Evolutionary conservation across 1,140 invertebrate genomes (phyloP), one percentile per base, ranked within the genome.

Genomic region (Drosophila grimshawi): DNA sequence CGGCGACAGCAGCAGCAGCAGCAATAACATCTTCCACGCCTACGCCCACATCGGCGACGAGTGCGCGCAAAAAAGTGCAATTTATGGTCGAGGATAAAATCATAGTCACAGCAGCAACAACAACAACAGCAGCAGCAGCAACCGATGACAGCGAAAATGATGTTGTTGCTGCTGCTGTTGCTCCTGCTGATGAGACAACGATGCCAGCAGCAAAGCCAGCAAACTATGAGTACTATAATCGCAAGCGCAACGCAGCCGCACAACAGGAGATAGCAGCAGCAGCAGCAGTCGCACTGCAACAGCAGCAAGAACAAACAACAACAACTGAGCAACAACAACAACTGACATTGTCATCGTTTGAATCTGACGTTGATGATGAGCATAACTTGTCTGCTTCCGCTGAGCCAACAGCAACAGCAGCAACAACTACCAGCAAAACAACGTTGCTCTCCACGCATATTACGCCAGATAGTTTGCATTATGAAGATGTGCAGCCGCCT

Each of bases 21-120:
- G 6, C 32, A 45, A 6, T 32, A n/a, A 64, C 76, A 33, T 51
- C 70, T n/a, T 37, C 46, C 41, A 41, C 61, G 32, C n/a, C 51
- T 33, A 55, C 68, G 27, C 27, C 66, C n/a, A 78, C 67, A 30
- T 70, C 83, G 7, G 33, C 64, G 45, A 46, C 81, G 68, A 81
- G 76, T 52, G 65, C 88, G 66, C 86, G 94, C 81, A 94, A 94
- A 92, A 93, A 94, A 81, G 94, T 94, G 59, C 94, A 94, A 89
- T 94, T 94, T 93, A 92, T 94, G 73, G 94, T 94, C 57, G 94
- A 94, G 92, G 94, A 93, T 74, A 94, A 94, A 92, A 78, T 90
- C 78, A 89, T 89, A 89, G 85, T 71, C 71, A 70, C 69, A 45
- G 29, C 56, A 57, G 8, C 37, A 53, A 19, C 51, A 35, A 2